Conservation (phyloP, 2,797 vertebrate species). For the Alauda arvensis region DNA sequence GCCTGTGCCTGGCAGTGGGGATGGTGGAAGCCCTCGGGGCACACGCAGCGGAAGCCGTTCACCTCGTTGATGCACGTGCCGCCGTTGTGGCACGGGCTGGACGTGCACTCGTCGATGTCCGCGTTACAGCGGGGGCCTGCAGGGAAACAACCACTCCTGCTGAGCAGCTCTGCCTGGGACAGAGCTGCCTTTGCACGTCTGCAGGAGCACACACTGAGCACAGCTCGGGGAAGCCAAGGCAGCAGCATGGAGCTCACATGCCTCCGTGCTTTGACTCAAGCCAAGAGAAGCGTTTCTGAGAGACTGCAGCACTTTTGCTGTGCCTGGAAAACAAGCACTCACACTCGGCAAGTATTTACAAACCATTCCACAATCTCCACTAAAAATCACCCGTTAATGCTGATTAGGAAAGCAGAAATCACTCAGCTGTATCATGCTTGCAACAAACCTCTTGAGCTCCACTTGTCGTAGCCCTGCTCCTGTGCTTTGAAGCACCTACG, state of each 20-base stretch:
- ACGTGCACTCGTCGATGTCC: conserved; percentile 87
- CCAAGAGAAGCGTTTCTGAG: conserved; percentile 2
- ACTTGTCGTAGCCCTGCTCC: background rate
- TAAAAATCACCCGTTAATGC: background rate
- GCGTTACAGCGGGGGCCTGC: conserved; percentile 81
- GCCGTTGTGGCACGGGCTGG: conserved; percentile 87
- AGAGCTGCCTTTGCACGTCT: background rate
- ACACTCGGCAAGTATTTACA: background rate
- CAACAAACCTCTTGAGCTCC: conserved; percentile 32
- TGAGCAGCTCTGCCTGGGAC: background rate
- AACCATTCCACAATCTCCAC: background rate
- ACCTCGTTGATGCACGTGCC: conserved; percentile 84
- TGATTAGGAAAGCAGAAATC: conserved; percentile 10
- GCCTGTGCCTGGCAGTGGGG: conserved; percentile 85
- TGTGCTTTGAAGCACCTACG: conserved; percentile 29
- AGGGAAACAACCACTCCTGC: rapidly evolving
- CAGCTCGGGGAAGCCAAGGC: background rate
- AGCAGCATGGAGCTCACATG: background rate
- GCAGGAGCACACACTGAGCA: background rate
- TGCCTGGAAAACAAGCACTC: conserved; percentile 7
- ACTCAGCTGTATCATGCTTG: conserved; percentile 9
- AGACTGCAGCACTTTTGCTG: background rate
- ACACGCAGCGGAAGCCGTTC: conserved; percentile 84
- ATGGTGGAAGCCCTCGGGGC: conserved; percentile 83
- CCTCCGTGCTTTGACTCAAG: background rate